These are phyloP conservation scores for Corythaeola cristata DNA, from an alignment of 2,113 vertebrate species.

Conservation along the genomic window DNA sequence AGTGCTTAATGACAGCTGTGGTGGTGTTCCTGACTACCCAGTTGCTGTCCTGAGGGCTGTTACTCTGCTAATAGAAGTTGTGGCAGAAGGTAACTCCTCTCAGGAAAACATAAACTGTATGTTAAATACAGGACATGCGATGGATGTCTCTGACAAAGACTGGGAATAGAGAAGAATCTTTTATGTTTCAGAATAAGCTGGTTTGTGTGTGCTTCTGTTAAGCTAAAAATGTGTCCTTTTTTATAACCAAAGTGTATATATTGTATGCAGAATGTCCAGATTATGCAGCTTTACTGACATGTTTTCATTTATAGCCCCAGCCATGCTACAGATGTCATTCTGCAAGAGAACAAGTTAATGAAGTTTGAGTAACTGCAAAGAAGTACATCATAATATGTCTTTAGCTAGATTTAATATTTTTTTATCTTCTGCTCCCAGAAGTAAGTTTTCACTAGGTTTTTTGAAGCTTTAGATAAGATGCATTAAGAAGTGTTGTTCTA, in stretches of 20 bases:
- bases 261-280: slow-evolving; percentile 12
- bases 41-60: not conserved
- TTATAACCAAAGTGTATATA: slow-evolving; percentile 32
- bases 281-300: slow-evolving; percentile 51
- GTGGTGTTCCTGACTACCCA: not conserved
- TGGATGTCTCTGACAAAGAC: slow-evolving; percentile 44
- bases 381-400: not conserved
- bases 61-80: not conserved
- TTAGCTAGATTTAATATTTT: not conserved
- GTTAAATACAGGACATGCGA: slow-evolving; percentile 7
- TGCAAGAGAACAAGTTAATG: slow-evolving; percentile 52
- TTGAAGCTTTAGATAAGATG: not conserved
- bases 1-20: not conserved
- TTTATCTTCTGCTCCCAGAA: not conserved
- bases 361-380: not conserved
- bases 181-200: slow-evolving; percentile 39
- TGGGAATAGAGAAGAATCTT: slow-evolving; percentile 31
- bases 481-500: not conserved
- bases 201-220: slow-evolving; percentile 37
- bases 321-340: slow-evolving; percentile 18
- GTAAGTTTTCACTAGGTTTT: not conserved
- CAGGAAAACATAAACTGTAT: slow-evolving; percentile 21
- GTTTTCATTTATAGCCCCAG: slow-evolving; percentile 58
- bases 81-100: not conserved
- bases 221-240: slow-evolving; percentile 35